Evolutionary conservation across 1,140 invertebrate genomes (phyloP).

Genomic region (Drosophila triauraria): DNA sequence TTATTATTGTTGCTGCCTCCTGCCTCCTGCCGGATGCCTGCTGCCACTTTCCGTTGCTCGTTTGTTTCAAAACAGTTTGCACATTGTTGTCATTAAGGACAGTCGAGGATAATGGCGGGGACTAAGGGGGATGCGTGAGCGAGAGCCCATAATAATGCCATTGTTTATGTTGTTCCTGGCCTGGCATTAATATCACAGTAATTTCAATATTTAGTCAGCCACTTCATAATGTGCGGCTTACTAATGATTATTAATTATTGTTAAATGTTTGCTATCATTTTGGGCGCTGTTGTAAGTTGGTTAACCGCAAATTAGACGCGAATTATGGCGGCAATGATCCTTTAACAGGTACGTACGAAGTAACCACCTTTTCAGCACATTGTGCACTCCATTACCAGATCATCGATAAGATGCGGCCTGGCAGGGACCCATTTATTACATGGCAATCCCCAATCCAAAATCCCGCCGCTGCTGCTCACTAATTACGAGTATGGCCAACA

Average conservation of each 20-base stretch:
- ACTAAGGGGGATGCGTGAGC: neutral
- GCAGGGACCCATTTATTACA: slow-evolving; percentile 14
- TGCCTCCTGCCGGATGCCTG: slow-evolving; percentile 11
- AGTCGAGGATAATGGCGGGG: slow-evolving; percentile 30
- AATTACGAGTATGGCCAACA: slow-evolving; percentile 66
- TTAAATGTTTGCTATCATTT: slow-evolving; percentile 61
- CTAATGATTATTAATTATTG: slow-evolving; percentile 83
- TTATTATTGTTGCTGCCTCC: slow-evolving; percentile 20
- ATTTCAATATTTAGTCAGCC: slow-evolving; percentile 83
- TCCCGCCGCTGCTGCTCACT: slow-evolving; percentile 19
- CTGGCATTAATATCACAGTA: slow-evolving; percentile 75
- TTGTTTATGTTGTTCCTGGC: slow-evolving; percentile 77
- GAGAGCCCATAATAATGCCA: slow-evolving; percentile 58
- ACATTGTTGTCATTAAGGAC: slow-evolving; percentile 70
- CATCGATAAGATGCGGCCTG: slow-evolving; percentile 58
- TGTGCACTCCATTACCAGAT: slow-evolving; percentile 70
- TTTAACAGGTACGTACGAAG: neutral
- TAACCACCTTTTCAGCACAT: slow-evolving; percentile 45
- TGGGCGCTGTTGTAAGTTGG: slow-evolving; percentile 37
- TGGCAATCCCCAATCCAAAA: slow-evolving; percentile 5
- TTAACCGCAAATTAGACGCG: slow-evolving; percentile 70
- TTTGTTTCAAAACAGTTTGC: slow-evolving; percentile 76
- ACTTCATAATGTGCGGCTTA: slow-evolving; percentile 81
- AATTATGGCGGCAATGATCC: slow-evolving; percentile 25
- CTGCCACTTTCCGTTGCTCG: slow-evolving; percentile 41